These are phyloP conservation scores for Misgurnus anguillicaudatus DNA, from an alignment of 2,113 vertebrate species.

Conservation along the genomic window DNA sequence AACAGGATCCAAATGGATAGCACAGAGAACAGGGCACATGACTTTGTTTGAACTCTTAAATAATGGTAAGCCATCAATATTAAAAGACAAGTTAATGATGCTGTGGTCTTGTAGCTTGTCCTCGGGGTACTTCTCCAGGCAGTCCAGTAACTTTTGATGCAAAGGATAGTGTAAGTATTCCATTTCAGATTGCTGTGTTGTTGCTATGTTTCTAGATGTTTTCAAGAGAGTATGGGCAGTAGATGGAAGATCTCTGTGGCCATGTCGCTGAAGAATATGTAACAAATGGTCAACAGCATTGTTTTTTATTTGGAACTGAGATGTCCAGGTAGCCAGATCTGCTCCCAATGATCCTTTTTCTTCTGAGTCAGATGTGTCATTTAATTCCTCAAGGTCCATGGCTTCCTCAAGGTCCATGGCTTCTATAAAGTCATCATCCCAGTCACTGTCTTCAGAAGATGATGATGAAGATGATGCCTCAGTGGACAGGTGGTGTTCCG, in stretches of 20 bases:
- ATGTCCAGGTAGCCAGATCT: too few species aligned
- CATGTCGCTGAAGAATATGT: background rate
- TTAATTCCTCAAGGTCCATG: too few species aligned
- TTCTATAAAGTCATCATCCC: background rate
- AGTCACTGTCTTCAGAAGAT: background rate
- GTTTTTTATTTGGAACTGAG: background rate
- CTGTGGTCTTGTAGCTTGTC: background rate
- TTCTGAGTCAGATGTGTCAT: too few species aligned
- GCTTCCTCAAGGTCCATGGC: background rate
- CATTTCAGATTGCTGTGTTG: background rate
- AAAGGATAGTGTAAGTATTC: background rate
- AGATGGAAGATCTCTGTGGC: background rate
- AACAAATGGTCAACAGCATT: slow-evolving; percentile 1
- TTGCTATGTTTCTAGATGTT: background rate
- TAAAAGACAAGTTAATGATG: background rate
- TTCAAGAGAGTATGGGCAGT: background rate
- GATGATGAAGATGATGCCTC: too few species aligned
- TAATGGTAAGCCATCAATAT: too few species aligned
- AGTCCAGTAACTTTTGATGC: background rate
- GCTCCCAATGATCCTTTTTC: too few species aligned
- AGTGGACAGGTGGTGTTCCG: too few species aligned
- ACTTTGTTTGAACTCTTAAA: too few species aligned
- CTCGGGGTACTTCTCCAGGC: background rate
- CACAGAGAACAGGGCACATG: background rate
- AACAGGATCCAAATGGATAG: background rate